A percentile compares a stretch with the other conserved stretches of the same genome.
These are phyloP conservation scores for Gnathonemus longibarbis DNA, from an alignment of 2,113 vertebrate species.

Conservation along the genomic window DNA sequence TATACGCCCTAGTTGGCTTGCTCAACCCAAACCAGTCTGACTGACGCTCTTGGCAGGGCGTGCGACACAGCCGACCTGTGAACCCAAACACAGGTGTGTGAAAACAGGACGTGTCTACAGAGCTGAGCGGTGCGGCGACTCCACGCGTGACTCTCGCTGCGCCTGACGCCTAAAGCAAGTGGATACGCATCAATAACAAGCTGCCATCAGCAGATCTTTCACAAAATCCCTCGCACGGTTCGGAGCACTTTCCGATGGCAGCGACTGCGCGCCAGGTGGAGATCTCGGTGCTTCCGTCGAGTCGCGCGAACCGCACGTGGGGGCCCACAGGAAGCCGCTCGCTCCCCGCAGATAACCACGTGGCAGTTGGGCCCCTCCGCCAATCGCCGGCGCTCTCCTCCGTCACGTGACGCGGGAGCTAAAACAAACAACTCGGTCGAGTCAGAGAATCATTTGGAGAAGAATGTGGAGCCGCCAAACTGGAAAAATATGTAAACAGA, in stretches of 20 bases:
- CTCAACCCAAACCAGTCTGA: not conserved
- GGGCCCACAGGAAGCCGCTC: constrained; percentile 4
- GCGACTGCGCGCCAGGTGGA: not conserved
- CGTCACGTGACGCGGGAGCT: not conserved
- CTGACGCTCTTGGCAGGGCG: not conserved
- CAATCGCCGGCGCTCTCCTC: not conserved
- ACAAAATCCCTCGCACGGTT: not conserved
- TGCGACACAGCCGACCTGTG: not conserved
- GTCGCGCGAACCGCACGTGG: too few relatives aligned
- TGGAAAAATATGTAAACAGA: not conserved
- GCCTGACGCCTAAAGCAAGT: not conserved
- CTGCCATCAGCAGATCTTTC: too few relatives aligned
- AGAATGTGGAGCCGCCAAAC: not conserved
- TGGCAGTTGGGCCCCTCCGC: not conserved
- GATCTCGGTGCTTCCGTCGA: not conserved
- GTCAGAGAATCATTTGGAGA: not conserved
- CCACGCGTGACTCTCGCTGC: not conserved
- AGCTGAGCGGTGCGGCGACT: too few relatives aligned
- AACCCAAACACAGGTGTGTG: not conserved
- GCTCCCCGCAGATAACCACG: not conserved
- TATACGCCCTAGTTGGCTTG: not conserved
- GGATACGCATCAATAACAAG: not conserved
- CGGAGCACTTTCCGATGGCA: not conserved
- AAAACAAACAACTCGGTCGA: not conserved
- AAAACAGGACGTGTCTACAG: not conserved